These are phyloP conservation scores for Rhagonycha fulva DNA, from an alignment of 2,888 invertebrate genomes.

Conservation along the genomic window DNA sequence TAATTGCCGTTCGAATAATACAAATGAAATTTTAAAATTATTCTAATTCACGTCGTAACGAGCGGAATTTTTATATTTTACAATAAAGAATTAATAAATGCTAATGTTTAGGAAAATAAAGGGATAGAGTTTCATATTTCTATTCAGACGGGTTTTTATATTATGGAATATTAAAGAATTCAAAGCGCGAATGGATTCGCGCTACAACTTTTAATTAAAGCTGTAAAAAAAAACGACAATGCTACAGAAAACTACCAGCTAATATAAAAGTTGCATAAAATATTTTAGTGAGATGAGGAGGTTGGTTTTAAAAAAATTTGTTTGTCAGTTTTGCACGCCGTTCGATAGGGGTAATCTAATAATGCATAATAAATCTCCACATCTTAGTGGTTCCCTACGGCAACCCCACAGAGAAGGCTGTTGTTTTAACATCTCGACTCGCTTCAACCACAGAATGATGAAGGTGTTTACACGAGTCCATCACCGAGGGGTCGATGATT, in stretches of 20 bases:
- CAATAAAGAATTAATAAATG: neutral
- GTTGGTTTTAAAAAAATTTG: neutral
- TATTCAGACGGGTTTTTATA: slow-evolving; percentile 23
- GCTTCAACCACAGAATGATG: slow-evolving; percentile 46
- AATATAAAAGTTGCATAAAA: slow-evolving; percentile 4
- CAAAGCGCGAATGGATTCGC: slow-evolving; percentile 18
- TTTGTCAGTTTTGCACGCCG: neutral
- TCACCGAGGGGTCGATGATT: slow-evolving; percentile 46
- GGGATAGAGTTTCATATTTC: slow-evolving; percentile 7
- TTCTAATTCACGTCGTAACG: slow-evolving; percentile 2
- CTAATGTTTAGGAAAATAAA: slow-evolving; percentile 5
- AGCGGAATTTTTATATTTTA: neutral
- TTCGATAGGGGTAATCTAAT: neutral
- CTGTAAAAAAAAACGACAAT: slow-evolving; percentile 15
- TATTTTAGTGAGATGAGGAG: neutral
- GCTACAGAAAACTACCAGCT: slow-evolving; percentile 2
- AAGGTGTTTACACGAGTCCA: slow-evolving; percentile 49
- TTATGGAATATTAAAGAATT: slow-evolving; percentile 19
- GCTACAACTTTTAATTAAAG: slow-evolving; percentile 28
- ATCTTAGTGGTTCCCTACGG: slow-evolving; percentile 10
- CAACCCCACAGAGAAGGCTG: slow-evolving; percentile 6
- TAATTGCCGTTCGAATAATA: slow-evolving; percentile 18
- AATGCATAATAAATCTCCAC: neutral
- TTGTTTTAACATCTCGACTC: slow-evolving; percentile 28
- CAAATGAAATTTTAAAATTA: neutral